Conservation (phyloP, 2,888 invertebrate genomes). For the Tanaodytes sp. region DNA sequence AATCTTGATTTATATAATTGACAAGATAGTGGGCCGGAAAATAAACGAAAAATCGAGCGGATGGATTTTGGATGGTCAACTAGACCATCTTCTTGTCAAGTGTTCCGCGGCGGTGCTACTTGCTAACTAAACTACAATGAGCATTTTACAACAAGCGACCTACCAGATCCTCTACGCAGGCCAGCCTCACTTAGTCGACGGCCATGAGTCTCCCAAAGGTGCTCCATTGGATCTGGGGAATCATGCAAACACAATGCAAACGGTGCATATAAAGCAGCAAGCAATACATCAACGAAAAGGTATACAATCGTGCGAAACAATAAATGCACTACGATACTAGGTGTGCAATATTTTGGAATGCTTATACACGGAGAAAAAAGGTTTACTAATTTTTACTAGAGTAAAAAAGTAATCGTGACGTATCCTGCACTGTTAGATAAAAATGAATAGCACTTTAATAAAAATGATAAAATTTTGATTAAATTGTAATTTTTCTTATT, state of each 20-base stretch:
- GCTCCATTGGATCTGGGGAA: conserved; percentile 75
- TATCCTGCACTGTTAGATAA: too few relatives aligned
- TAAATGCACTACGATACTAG: conserved; percentile 24
- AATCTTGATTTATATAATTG: conserved; percentile 11
- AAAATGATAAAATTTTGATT: too few relatives aligned
- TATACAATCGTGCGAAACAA: conserved; percentile 27
- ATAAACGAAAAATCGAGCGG: not conserved
- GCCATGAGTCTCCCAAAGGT: conserved; percentile 82
- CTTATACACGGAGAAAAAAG: too few relatives aligned
- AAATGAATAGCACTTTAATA: too few relatives aligned
- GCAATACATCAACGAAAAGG: conserved; percentile 39
- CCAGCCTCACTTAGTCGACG: conserved; percentile 85
- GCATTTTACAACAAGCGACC: conserved; percentile 59
- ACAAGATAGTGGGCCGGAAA: conserved; percentile 5
- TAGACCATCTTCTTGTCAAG: not conserved
- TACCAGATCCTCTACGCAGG: conserved; percentile 84
- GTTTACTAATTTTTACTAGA: too few relatives aligned
- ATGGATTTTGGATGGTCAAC: not conserved
- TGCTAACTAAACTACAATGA: conserved; percentile 34
- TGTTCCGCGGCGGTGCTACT: conserved; percentile 9
- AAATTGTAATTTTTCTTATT: too few relatives aligned
- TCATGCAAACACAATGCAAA: conserved; percentile 52
- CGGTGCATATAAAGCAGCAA: conserved; percentile 46
- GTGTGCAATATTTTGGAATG: too few relatives aligned
- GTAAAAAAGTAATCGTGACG: too few relatives aligned